phyloP scores from a whole-genome alignment of 2,888 invertebrate species.

The Acrobasis suavella region DNA sequence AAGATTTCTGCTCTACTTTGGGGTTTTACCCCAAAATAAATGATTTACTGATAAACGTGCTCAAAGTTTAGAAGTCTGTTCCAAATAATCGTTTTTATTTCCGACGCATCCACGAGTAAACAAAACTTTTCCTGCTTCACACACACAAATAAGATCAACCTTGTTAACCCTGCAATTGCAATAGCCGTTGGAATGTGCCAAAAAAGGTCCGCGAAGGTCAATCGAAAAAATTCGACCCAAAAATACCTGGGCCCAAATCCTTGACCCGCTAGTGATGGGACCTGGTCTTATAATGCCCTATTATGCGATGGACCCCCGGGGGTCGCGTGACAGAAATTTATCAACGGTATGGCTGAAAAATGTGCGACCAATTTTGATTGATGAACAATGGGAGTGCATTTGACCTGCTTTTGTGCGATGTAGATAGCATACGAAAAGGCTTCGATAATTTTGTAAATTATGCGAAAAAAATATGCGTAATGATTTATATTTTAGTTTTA shows the following conservation, averaged over 20 bases:
- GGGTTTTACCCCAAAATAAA: too few relatives aligned
- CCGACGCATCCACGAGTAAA: slow-evolving; percentile 29
- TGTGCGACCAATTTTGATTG: slow-evolving; percentile 17
- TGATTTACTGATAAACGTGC: too few relatives aligned
- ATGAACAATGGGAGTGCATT: neutral
- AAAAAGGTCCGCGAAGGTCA: slow-evolving; percentile 22
- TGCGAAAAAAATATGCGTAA: too few relatives aligned
- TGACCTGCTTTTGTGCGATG: too few relatives aligned
- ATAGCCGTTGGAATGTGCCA: slow-evolving; percentile 16
- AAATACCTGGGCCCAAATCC: slow-evolving; percentile 25
- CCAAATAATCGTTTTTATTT: neutral
- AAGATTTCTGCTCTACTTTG: too few relatives aligned
- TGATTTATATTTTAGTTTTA: too few relatives aligned
- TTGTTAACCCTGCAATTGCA: slow-evolving; percentile 18
- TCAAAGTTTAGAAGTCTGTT: neutral
- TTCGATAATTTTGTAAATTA: too few relatives aligned
- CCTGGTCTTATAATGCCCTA: slow-evolving; percentile 16
- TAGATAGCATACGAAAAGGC: too few relatives aligned
- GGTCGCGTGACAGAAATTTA: slow-evolving; percentile 19
- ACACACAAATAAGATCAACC: slow-evolving; percentile 25
- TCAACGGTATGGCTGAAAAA: slow-evolving; percentile 19
- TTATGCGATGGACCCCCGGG: slow-evolving; percentile 15
- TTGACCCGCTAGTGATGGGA: slow-evolving; percentile 25
- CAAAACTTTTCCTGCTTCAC: slow-evolving; percentile 7
- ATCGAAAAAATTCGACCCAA: slow-evolving; percentile 20